Evolutionary conservation across 2,113 vertebrate genomes (phyloP).

Genomic region (Lasiurus cinereus): DNA sequence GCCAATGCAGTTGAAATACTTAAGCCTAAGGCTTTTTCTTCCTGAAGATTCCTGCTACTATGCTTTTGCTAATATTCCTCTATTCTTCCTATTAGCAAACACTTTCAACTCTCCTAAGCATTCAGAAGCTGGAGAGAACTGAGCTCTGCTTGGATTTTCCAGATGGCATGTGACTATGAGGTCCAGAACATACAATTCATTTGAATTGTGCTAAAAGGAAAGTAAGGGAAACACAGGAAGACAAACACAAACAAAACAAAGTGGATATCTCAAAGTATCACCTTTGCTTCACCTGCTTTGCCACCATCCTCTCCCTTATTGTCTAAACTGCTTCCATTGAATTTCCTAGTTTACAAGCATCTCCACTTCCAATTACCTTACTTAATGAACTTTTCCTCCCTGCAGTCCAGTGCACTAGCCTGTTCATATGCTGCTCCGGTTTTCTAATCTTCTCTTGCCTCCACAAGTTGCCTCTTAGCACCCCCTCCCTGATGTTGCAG

Average conservation of each 20-base stretch:
- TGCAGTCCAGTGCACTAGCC: neutral
- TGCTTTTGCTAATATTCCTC: neutral
- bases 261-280: neutral
- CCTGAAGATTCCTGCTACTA: neutral
- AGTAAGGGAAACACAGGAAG: neutral
- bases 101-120: neutral
- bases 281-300: neutral
- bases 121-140: neutral
- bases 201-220: neutral
- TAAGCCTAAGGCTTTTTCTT: neutral
- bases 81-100: neutral
- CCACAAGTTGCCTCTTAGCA: neutral
- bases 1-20: neutral
- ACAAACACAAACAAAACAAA: neutral
- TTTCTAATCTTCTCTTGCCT: neutral
- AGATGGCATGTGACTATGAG: neutral
- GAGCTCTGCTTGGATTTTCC: neutral
- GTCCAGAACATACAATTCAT: neutral
- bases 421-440: neutral
- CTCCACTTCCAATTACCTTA: neutral
- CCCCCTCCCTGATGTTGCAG: too few species aligned
- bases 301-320: neutral
- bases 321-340: neutral
- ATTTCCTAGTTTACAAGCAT: neutral
- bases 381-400: neutral